Evolutionary conservation across 2,797 vertebrate species (phyloP).

Genomic region (Kryptopterus vitreolus): DNA sequence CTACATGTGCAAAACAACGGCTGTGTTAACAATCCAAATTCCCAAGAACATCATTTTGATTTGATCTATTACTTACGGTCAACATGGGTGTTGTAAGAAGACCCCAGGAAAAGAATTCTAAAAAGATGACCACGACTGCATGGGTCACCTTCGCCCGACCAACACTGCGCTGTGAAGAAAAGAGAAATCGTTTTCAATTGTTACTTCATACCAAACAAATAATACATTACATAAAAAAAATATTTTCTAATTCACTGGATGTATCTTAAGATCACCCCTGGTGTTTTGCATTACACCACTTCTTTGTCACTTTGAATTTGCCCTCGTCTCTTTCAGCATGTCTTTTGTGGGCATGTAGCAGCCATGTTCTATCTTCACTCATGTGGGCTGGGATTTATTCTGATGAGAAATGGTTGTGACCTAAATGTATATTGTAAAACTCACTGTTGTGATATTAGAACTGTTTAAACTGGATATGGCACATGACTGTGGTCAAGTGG

Average conservation of each 20-base stretch:
- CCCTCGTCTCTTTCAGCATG: background rate
- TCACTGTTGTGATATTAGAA: no score
- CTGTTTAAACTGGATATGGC: background rate
- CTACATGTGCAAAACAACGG: background rate
- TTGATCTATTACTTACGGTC: slow-evolving; percentile 68
- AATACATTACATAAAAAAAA: background rate
- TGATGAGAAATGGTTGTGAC: background rate
- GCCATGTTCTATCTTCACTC: no score
- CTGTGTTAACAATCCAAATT: background rate
- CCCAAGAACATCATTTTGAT: background rate
- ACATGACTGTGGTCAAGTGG: background rate
- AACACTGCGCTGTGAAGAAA: slow-evolving; percentile 70
- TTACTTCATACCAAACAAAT: background rate
- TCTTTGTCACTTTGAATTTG: background rate
- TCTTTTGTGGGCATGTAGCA: background rate
- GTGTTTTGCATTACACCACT: background rate
- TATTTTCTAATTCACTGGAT: background rate
- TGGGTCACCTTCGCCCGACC: slow-evolving; percentile 88
- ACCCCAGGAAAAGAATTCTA: slow-evolving; percentile 98
- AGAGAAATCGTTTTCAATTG: background rate
- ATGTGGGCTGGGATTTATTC: background rate
- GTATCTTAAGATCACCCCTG: background rate
- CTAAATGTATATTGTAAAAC: no score
- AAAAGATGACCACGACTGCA: slow-evolving; percentile 95
- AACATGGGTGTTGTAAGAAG: slow-evolving; percentile 92